Conservation (phyloP, 2,888 invertebrate genomes). For the Ypsolopha sequella region DNA sequence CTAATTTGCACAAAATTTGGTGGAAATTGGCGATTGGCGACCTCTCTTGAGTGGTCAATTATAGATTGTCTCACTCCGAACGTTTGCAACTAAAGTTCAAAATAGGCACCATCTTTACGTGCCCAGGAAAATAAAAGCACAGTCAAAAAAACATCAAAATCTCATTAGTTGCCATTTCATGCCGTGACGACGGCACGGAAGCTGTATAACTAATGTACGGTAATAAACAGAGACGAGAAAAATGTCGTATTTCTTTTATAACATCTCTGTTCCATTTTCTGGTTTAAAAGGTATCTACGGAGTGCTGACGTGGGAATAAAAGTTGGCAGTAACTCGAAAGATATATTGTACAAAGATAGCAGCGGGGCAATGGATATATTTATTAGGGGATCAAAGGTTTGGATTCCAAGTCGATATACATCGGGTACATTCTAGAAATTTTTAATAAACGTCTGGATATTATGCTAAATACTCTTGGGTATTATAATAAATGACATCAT, state of each 20-base stretch:
- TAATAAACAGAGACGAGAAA: constrained; percentile 64
- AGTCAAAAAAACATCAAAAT: constrained; percentile 72
- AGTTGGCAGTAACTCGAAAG: constrained; percentile 12
- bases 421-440: no score
- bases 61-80: neutral
- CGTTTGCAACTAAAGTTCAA: neutral
- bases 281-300: constrained; percentile 53
- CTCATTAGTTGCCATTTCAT: constrained; percentile 71
- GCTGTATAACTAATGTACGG: constrained; percentile 70
- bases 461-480: no score
- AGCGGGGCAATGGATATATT: neutral
- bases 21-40: no score
- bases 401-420: no score
- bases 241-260: constrained; percentile 69
- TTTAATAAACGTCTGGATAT: no score
- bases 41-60: no score
- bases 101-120: constrained; percentile 26
- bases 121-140: constrained; percentile 62
- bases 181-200: constrained; percentile 68
- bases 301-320: constrained; percentile 31
- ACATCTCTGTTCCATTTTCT: constrained; percentile 60
- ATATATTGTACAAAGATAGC: neutral
- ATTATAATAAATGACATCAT: no score
- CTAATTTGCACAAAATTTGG: no score
- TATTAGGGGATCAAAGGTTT: neutral